Percentiles rank a stretch among this genome's conserved stretches.
phyloP scores from a whole-genome alignment of 2,113 vertebrate species.

The Antechinus flavipes region DNA sequence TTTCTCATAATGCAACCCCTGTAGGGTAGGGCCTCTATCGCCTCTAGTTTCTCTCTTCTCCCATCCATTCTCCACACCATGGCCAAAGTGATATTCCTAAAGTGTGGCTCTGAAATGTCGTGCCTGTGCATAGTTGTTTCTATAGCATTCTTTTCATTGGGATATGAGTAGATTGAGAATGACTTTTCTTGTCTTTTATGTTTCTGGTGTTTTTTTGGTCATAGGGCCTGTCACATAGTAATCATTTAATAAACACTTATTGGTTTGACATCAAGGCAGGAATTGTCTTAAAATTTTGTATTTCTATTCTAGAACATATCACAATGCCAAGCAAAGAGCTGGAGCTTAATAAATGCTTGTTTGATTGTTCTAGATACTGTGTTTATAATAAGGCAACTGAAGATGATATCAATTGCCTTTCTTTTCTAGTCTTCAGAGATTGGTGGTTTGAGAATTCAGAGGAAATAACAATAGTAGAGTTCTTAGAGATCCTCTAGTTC shows the following conservation, averaged over 20 bases:
- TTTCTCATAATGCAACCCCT: neutral
- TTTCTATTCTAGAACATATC: neutral
- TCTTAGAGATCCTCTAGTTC: neutral
- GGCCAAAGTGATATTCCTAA: neutral
- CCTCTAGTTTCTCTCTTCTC: neutral
- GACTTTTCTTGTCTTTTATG: neutral
- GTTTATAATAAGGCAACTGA: neutral
- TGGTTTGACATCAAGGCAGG: neutral
- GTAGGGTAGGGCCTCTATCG: neutral
- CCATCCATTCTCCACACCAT: neutral
- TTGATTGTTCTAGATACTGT: neutral
- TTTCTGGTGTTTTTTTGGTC: neutral
- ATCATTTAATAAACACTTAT: neutral
- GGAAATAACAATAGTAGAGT: neutral
- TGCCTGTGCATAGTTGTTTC: neutral
- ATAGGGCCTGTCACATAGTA: neutral
- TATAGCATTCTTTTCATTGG: neutral
- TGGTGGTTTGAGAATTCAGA: neutral
- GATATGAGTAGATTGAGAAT: neutral
- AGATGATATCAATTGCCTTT: neutral
- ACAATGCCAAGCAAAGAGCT: neutral
- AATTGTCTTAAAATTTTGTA: neutral
- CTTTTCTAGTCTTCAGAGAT: neutral
- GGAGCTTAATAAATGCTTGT: neutral
- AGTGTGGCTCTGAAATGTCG: neutral